A percentile compares a stretch with the other conserved stretches of the same genome.
These are phyloP conservation scores for Diploscapter pachys DNA, from an alignment of 1,140 invertebrate genomes.

Conservation along the genomic window DNA sequence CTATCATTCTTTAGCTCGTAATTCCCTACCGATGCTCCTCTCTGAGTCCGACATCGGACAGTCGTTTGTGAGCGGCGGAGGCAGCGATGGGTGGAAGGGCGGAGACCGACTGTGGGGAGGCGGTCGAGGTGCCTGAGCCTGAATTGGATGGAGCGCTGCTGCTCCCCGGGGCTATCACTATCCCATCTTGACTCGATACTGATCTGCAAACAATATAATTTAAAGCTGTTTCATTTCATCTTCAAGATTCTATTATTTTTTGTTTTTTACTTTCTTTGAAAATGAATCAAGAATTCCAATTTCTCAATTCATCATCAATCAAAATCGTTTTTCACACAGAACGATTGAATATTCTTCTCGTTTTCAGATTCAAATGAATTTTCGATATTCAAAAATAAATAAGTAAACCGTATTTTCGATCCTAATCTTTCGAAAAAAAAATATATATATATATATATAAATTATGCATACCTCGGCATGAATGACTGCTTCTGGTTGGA, in stretches of 20 bases:
- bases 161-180: background rate
- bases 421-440: conserved; percentile 4
- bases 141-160: no score
- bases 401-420: no score
- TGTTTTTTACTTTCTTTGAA: no score
- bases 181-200: conserved; percentile 17
- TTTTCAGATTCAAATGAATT: no score
- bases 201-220: background rate
- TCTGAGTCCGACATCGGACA: conserved; percentile 10
- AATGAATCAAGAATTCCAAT: background rate
- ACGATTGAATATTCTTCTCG: no score
- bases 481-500: conserved; percentile 58
- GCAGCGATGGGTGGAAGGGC: background rate
- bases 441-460: conserved; percentile 55
- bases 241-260: no score
- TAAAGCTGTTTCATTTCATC: no score
- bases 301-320: no score
- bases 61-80: background rate
- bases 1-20: background rate
- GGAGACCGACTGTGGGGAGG: background rate
- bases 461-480: conserved; percentile 54
- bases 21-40: conserved; percentile 6
- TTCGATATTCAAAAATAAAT: no score
- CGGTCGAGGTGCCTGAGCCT: background rate
- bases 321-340: no score